These are phyloP conservation scores for Neoniphon sammara DNA, from an alignment of 2,797 vertebrate genomes.

Conservation along the genomic window DNA sequence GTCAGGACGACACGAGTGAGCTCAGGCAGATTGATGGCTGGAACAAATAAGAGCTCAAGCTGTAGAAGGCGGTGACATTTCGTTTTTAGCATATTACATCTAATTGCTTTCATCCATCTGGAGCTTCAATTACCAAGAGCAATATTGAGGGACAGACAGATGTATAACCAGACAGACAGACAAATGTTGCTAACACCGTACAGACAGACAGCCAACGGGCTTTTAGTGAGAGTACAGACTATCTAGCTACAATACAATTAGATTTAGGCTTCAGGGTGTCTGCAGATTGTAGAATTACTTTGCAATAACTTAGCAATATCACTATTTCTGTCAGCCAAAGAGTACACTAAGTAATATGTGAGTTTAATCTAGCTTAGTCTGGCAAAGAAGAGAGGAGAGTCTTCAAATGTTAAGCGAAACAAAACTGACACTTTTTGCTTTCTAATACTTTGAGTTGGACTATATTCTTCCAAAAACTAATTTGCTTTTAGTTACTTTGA, in stretches of 20 bases:
- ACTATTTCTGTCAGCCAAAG: conserved; percentile 28
- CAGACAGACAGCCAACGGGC: conserved; percentile 14
- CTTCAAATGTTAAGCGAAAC: not conserved
- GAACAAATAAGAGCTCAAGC: conserved; percentile 61
- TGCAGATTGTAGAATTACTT: conserved; percentile 38
- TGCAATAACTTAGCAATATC: conserved; percentile 44
- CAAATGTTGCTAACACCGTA: not conserved
- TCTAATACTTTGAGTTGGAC: not conserved
- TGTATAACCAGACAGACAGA: conserved; percentile 48
- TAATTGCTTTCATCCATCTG: conserved; percentile 75
- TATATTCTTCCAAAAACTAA: not conserved
- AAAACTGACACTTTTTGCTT: not conserved
- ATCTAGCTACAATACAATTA: conserved; percentile 15
- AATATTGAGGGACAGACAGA: conserved; percentile 46
- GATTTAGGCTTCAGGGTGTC: conserved; percentile 37
- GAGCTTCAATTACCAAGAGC: conserved; percentile 61
- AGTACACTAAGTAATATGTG: not conserved
- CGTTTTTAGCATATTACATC: conserved; percentile 61
- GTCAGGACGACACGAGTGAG: conserved; percentile 53
- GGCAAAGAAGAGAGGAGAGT: not conserved
- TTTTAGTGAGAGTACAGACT: conserved; percentile 33
- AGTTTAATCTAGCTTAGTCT: not conserved
- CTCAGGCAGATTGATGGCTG: conserved; percentile 60
- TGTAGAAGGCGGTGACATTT: conserved; percentile 67
- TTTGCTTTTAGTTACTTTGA: not conserved